Conservation (phyloP, 1,140 invertebrate species). For the Drosophila fuyamai region DNA sequence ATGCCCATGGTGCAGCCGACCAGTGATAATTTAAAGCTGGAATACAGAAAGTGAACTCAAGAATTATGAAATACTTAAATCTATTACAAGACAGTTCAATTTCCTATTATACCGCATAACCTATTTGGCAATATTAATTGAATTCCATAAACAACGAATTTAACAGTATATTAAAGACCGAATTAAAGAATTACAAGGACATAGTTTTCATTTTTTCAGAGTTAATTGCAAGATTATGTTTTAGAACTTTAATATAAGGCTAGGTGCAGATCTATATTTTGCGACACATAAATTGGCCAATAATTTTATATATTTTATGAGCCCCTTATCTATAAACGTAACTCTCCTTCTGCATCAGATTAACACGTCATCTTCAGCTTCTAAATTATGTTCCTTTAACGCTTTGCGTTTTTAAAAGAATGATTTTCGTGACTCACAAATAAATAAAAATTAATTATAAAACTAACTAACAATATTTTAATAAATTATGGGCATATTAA, state of each 20-base stretch:
- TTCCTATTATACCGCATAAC: neutral
- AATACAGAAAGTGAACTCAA: slow-evolving; percentile 36
- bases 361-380: neutral
- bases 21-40: slow-evolving; percentile 46
- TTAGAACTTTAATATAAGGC: too few relatives aligned
- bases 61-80: neutral
- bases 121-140: neutral
- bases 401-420: neutral
- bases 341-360: neutral
- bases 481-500: neutral
- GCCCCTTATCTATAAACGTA: neutral
- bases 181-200: neutral
- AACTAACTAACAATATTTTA: neutral
- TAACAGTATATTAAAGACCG: neutral
- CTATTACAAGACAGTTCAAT: too few relatives aligned
- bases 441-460: neutral
- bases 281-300: too few relatives aligned
- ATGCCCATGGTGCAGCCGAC: slow-evolving; percentile 41
- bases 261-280: too few relatives aligned
- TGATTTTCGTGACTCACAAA: neutral
- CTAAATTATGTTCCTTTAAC: neutral
- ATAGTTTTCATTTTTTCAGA: neutral
- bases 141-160: neutral
- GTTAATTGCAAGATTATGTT: too few relatives aligned
- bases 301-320: neutral